Percentiles rank a stretch among this genome's conserved stretches.
These are phyloP conservation scores for Pyrgus malvae DNA, from an alignment of 2,888 invertebrate genomes.

Conservation along the genomic window DNA sequence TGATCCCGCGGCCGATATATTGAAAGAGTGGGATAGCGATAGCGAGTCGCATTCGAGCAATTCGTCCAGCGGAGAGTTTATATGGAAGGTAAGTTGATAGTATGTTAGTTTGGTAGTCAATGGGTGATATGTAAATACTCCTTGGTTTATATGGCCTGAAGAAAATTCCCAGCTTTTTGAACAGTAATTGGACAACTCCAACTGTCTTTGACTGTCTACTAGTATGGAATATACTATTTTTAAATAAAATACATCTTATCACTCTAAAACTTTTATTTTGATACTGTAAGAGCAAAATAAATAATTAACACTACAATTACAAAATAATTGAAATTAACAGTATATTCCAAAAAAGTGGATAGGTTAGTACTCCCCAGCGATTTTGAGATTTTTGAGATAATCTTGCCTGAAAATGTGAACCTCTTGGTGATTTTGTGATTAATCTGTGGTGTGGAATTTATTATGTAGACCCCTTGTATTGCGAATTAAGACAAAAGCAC, in stretches of 20 bases:
- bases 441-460: constrained; percentile 21
- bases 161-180: constrained; percentile 12
- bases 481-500: not conserved
- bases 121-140: constrained; percentile 9
- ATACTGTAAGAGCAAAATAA: too few relatives aligned
- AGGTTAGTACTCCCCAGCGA: too few relatives aligned
- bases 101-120: not conserved
- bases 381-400: too few relatives aligned
- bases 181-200: not conserved
- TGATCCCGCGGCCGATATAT: constrained; percentile 60
- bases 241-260: too few relatives aligned
- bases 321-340: too few relatives aligned
- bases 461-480: not conserved
- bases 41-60: constrained; percentile 84
- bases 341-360: too few relatives aligned
- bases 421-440: constrained; percentile 10
- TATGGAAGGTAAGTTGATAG: constrained; percentile 85
- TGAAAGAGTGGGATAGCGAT: constrained; percentile 87
- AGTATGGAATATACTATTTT: not conserved
- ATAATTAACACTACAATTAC: too few relatives aligned
- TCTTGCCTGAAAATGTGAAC: not conserved
- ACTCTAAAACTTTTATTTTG: too few relatives aligned
- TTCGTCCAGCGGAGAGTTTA: constrained; percentile 89
- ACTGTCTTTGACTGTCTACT: not conserved
- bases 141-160: constrained; percentile 9